phyloP scores from a whole-genome alignment of 2,113 vertebrate genomes.

The Hymenochirus boettgeri region DNA sequence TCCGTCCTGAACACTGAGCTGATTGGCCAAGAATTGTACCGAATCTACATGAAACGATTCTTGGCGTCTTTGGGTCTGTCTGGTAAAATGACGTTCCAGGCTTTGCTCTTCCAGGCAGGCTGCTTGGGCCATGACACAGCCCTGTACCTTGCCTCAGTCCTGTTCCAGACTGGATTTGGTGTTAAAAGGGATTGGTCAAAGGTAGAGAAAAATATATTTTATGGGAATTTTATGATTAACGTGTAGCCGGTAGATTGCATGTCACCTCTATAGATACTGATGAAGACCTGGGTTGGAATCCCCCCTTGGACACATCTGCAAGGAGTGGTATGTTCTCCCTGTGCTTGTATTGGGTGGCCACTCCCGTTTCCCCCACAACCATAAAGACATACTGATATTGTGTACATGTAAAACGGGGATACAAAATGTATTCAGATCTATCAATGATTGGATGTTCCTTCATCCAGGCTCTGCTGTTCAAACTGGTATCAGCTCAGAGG shows the following conservation, averaged over 20 bases:
- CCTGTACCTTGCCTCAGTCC: slow-evolving; percentile 58
- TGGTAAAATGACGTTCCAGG: slow-evolving; percentile 49
- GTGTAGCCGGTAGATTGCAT: no score
- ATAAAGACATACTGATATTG: no score
- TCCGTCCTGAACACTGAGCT: slow-evolving; percentile 34
- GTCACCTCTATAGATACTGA: no score
- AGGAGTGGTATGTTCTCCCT: no score
- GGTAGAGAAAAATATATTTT: no score
- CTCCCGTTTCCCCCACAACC: no score
- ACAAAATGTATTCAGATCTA: no score
- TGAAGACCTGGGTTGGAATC: no score
- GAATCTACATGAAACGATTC: slow-evolving; percentile 52
- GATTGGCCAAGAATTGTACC: slow-evolving; percentile 58
- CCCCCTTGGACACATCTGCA: no score
- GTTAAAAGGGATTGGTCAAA: slow-evolving; percentile 51
- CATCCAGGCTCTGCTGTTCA: slow-evolving; percentile 60
- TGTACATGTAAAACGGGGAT: no score
- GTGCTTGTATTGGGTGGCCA: no score
- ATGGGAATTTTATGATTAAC: no score
- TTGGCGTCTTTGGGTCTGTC: slow-evolving; percentile 18
- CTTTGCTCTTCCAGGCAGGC: slow-evolving; percentile 63
- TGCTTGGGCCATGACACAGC: slow-evolving; percentile 62
- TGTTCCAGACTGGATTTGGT: slow-evolving; percentile 61
- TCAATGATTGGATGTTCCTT: not conserved
- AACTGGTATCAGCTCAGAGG: slow-evolving; percentile 62